These are phyloP conservation scores for Apodemia mormo DNA, from an alignment of 2,888 invertebrate species.

Conservation along the genomic window DNA sequence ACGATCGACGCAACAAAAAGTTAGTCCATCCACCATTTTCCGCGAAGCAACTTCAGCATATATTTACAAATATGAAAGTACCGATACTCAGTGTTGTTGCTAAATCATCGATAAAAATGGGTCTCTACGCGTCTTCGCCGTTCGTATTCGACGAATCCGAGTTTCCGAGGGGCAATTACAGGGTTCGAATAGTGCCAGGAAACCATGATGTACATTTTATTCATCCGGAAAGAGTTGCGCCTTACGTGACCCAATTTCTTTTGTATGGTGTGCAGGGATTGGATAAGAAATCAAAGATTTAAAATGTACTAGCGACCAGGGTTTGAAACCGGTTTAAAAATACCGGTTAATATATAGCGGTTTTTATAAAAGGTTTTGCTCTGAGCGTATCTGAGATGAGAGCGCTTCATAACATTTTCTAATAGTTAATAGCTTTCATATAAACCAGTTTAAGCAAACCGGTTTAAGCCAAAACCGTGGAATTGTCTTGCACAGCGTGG, in stretches of 20 bases:
- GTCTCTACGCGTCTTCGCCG: slow-evolving; percentile 44
- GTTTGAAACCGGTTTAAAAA: too few species aligned
- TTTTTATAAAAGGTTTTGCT: too few species aligned
- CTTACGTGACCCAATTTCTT: slow-evolving; percentile 62
- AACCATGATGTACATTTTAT: slow-evolving; percentile 83
- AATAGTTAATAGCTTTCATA: too few species aligned
- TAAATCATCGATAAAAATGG: slow-evolving; percentile 43
- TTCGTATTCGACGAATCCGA: slow-evolving; percentile 53
- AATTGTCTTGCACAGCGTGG: too few species aligned
- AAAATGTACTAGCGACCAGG: neutral
- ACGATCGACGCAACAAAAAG: slow-evolving; percentile 76
- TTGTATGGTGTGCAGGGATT: slow-evolving; percentile 50
- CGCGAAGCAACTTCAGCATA: slow-evolving; percentile 49
- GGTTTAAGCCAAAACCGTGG: too few species aligned
- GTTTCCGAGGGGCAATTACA: slow-evolving; percentile 47
- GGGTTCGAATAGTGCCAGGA: slow-evolving; percentile 66
- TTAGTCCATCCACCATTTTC: slow-evolving; percentile 57
- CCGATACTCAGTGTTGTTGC: slow-evolving; percentile 53
- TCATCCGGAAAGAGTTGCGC: slow-evolving; percentile 75
- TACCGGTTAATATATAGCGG: too few species aligned
- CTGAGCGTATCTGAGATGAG: too few species aligned
- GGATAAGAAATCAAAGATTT: slow-evolving; percentile 55
- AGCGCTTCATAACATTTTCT: too few species aligned
- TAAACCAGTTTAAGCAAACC: too few species aligned
- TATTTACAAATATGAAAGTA: slow-evolving; percentile 50